These are phyloP conservation scores for Melitaea athalia DNA, from an alignment of 2,888 invertebrate genomes.

Conservation along the genomic window DNA sequence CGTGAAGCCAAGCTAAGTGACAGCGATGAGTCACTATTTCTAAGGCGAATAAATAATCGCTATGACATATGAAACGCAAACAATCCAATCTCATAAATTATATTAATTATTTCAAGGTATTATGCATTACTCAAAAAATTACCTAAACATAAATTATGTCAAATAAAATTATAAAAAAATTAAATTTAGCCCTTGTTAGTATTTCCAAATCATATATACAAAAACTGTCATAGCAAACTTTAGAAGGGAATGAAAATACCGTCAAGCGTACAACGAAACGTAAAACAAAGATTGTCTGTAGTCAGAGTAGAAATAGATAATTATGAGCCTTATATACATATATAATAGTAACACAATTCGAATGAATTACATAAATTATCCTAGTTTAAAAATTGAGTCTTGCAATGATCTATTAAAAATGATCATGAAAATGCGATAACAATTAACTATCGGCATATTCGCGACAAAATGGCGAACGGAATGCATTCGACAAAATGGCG, in stretches of 20 bases:
- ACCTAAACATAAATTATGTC: no score
- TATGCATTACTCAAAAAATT: no score
- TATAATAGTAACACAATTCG: slow-evolving; percentile 29
- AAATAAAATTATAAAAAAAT: no score
- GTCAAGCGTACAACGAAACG: not conserved
- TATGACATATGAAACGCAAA: no score
- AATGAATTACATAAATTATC: slow-evolving; percentile 24
- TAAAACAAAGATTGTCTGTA: slow-evolving; percentile 10
- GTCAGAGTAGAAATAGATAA: slow-evolving; percentile 20
- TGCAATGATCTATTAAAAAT: slow-evolving; percentile 11
- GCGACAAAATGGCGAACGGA: slow-evolving; percentile 24
- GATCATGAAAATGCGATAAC: slow-evolving; percentile 2
- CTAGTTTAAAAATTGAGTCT: slow-evolving; percentile 2
- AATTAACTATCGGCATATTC: slow-evolving; percentile 6
- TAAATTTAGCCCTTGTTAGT: no score
- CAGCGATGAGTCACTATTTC: no score
- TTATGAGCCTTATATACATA: slow-evolving; percentile 43
- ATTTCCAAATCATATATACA: no score
- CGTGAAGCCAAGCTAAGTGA: no score
- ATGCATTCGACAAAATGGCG: slow-evolving; percentile 23
- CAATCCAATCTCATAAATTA: no score
- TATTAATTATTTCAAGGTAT: no score
- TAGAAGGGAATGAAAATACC: not conserved
- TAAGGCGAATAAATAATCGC: no score
- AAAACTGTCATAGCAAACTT: no score